These are phyloP conservation scores for Hippocampus zosterae DNA, from an alignment of 2,113 vertebrate species.

Conservation along the genomic window DNA sequence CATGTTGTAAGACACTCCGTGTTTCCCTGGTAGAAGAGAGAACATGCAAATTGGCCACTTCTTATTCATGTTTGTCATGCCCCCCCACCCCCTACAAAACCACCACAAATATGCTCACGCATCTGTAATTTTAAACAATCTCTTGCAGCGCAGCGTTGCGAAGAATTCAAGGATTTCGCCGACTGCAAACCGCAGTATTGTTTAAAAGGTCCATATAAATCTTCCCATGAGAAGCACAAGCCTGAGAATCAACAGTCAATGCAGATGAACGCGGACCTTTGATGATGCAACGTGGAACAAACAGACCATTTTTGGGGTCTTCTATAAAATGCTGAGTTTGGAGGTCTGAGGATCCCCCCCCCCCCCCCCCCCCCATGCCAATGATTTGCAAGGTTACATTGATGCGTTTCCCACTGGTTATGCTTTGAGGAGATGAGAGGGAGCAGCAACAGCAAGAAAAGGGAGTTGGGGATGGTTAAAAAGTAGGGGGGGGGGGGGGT, in stretches of 20 bases:
- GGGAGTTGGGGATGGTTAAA: conserved; percentile 16
- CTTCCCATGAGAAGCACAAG: neutral
- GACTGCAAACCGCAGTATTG: neutral
- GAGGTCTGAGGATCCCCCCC: too few species aligned
- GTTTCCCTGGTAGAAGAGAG: conserved; percentile 9
- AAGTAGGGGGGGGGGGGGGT: conserved; percentile 21
- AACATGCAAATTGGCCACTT: conserved; percentile 2
- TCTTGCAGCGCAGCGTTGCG: neutral
- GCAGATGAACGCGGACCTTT: neutral
- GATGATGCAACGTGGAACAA: too few species aligned
- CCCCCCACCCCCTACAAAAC: neutral
- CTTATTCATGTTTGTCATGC: neutral
- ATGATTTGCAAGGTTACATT: neutral
- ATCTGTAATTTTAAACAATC: neutral
- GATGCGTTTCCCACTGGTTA: conserved; percentile 28
- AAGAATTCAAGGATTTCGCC: neutral
- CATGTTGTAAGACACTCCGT: conserved; percentile 57
- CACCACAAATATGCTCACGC: neutral
- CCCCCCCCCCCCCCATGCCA: too few species aligned
- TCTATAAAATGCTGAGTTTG: too few species aligned
- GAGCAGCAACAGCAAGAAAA: conserved; percentile 36
- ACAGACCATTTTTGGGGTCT: too few species aligned
- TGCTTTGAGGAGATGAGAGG: conserved; percentile 35
- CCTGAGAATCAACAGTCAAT: neutral
- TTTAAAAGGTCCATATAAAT: neutral